phyloP scores from a whole-genome alignment of 2,797 vertebrate genomes.

The Cossypha niveicapilla region DNA sequence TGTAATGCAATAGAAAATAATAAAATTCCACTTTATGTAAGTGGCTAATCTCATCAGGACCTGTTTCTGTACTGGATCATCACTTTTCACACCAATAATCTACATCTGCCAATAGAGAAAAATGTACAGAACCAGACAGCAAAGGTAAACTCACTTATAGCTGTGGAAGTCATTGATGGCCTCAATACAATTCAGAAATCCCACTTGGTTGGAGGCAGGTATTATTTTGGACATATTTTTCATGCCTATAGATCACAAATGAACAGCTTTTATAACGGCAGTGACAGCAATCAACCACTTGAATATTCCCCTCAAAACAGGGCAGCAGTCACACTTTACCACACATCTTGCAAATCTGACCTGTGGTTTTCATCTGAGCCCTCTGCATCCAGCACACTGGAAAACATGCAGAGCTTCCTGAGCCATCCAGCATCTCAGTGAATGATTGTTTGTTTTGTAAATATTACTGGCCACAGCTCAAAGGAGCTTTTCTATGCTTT shows the following conservation, averaged over 20 bases:
- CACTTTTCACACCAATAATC: background rate
- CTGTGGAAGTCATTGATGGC: background rate
- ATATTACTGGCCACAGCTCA: conserved; percentile 27
- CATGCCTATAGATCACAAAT: background rate
- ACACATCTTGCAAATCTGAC: background rate
- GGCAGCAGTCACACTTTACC: background rate
- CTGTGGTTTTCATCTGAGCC: background rate
- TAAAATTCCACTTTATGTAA: background rate
- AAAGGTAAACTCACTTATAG: background rate
- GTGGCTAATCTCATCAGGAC: background rate
- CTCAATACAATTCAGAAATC: background rate
- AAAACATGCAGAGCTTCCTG: background rate
- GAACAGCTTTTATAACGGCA: background rate
- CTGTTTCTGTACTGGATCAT: background rate
- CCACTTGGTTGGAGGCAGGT: background rate
- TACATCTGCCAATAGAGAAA: background rate
- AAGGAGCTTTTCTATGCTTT: conserved; percentile 24
- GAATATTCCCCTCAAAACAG: background rate
- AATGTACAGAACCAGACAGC: background rate
- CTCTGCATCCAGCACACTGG: background rate
- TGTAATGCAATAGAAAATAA: background rate
- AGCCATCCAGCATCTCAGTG: background rate
- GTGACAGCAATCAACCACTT: background rate
- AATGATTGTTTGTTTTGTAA: background rate
- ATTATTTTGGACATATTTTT: background rate